Conservation (phyloP, 2,888 invertebrate species). For the Archaeoteleia sp. region DNA sequence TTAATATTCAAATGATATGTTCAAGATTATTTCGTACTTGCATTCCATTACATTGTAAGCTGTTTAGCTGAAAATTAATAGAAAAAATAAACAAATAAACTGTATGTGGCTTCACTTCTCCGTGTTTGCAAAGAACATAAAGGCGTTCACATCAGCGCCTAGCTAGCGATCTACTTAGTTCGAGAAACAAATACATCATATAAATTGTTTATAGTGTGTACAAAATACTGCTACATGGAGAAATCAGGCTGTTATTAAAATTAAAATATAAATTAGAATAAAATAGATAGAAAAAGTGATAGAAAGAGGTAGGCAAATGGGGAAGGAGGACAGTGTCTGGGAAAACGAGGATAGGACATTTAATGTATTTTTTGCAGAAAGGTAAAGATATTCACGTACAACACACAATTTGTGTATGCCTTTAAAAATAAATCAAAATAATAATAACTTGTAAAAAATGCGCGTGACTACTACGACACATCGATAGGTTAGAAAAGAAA, state of each 20-base stretch:
- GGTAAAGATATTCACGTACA: slow-evolving; percentile 33
- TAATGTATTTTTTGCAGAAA: slow-evolving; percentile 13
- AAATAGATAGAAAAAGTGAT: slow-evolving; percentile 42
- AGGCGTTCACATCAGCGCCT: slow-evolving; percentile 21
- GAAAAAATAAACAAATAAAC: slow-evolving; percentile 49
- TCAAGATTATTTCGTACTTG: slow-evolving; percentile 23
- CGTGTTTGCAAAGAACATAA: slow-evolving; percentile 51
- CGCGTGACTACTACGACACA: slow-evolving; percentile 53
- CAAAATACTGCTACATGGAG: slow-evolving; percentile 43
- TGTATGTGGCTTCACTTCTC: slow-evolving; percentile 48
- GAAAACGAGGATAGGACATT: slow-evolving; percentile 22
- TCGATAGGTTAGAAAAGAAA: slow-evolving; percentile 53
- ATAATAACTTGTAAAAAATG: slow-evolving; percentile 37
- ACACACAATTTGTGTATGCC: slow-evolving; percentile 38
- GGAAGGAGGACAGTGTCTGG: slow-evolving; percentile 14
- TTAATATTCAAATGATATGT: too few relatives aligned
- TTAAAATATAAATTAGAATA: slow-evolving; percentile 43
- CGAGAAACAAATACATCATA: background rate
- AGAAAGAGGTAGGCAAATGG: slow-evolving; percentile 39
- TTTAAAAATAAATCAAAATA: slow-evolving; percentile 24
- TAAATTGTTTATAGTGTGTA: background rate
- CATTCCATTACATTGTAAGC: slow-evolving; percentile 55
- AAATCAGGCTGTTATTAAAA: slow-evolving; percentile 47
- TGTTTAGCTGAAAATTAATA: slow-evolving; percentile 60
- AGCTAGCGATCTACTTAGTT: slow-evolving; percentile 26